Base-by-base conservation (phyloP, 1,140 invertebrate genomes). In the Caenorhabditis inopinata region DNA sequence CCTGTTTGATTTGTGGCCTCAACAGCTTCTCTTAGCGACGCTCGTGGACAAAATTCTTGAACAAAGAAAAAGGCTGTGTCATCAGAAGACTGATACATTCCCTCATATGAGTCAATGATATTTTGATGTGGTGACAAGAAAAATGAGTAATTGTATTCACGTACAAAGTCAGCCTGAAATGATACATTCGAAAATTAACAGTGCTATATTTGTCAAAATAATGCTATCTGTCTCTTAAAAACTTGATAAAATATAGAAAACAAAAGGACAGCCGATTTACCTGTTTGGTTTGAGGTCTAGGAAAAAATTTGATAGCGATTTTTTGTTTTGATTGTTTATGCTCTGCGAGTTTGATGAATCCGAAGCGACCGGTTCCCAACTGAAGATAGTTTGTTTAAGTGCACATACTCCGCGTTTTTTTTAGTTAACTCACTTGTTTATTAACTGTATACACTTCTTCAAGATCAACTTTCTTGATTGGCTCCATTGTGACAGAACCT, bases 101-200 rank as follows among this genome's bases (percentile, higher is more conserved):
- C 89, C 82, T 90, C 90, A 83, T 89, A 90, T 12, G 89, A 90
- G 82, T 90, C 89, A 7, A 91, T 86, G 47, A 92, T 90, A 77
- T 90, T 89, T 32, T 81, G 85, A 84, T 91, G 91, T 2, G 91
- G 90, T 2, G 91, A 91, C 21, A 92, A 85, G 84, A 91, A 91
- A 79, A 90, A 91, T 77, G 90, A 91, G 90, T 91, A 79, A 91
- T 93, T 90, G 85, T 91, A 91, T 83, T 91, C 91, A 16, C 90
- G 84, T 29, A 91, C 85, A 84, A 91, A 91, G 84, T 91, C 91
- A 12, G 62, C 74, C 85, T 86, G 62, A 47, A 85, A 83, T 25
- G 14, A 29, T n/a, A n/a, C n/a, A n/a, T 42, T 42, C 6, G 77
- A 23, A 74, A 12, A 29, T 42, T 49, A 68, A 18, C 5, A 76